These are phyloP conservation scores for Felis chaus DNA, from an alignment of 2,113 vertebrate genomes.

Conservation along the genomic window DNA sequence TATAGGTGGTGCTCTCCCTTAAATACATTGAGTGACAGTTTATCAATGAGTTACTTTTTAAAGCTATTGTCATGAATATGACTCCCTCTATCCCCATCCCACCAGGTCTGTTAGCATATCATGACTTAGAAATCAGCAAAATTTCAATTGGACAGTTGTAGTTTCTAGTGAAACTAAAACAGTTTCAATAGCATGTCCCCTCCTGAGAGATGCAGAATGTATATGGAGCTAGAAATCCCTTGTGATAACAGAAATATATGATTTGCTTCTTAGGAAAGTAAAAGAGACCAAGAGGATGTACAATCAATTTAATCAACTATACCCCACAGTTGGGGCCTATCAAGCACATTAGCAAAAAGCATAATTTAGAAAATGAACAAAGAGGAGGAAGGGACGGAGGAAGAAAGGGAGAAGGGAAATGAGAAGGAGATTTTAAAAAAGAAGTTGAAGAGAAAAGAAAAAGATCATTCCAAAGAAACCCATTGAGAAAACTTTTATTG, in stretches of 20 bases:
- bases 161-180: neutral
- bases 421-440: neutral
- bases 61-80: neutral
- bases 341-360: neutral
- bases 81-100: neutral
- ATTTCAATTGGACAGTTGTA: neutral
- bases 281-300: neutral
- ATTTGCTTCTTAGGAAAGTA: neutral
- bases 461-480: neutral
- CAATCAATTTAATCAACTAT: neutral
- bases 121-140: neutral
- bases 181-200: neutral
- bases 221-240: accelerated
- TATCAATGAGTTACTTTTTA: neutral
- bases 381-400: accelerated
- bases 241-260: neutral
- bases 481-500: neutral
- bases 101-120: neutral
- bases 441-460: neutral
- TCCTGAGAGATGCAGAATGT: neutral
- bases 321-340: neutral
- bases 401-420: neutral
- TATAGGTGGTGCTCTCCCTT: neutral
- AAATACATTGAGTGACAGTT: neutral
- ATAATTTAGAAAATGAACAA: neutral